Evolutionary conservation across 2,888 invertebrate species (phyloP), one percentile per base, ranked within the genome.

Genomic region (Parnassius smintheus): DNA sequence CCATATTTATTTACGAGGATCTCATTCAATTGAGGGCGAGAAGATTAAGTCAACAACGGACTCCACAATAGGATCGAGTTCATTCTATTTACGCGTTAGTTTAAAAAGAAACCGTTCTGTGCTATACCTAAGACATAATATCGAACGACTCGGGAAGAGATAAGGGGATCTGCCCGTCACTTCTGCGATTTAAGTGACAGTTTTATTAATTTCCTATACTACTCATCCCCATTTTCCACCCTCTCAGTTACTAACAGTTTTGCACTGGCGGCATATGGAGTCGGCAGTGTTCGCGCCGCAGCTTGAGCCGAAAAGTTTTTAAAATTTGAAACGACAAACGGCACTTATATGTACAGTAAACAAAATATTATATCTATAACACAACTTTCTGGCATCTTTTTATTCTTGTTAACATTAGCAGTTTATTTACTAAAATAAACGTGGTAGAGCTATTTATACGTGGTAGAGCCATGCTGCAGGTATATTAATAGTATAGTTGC

Each of bases 151-250:
- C 55, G 59, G 65, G 61, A 50, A 62, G 54, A 62, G 73, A 76
- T 84, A 83, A 90, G 85, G 88, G 87, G 82, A 73, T 75, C 77
- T 76, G 75, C 75, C 81, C 78, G 85, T 86, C 89, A 88, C 85
- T 88, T 85, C 79, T 87, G 85, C 84, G 82, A 91, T 92, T 93
- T 93, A 93, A 94, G 93, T 94, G 94, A 94, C 94, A 94, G 94
- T 94, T 94, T 94, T 94, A 94, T 94, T 94, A 94, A 94, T 94
- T 94, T 94, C 92, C 92, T 93, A 84, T 85, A 85, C 82, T 78
- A 78, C 82, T 87, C 86, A 83, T 88, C 85, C 86, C 83, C 77
- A 78, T 84, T 85, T 85, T 83, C 82, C 87, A 88, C 89, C 89
- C 78, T 78, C 76, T 80, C 80, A 73, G 80, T 80, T 80, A 80